Percentiles rank a stretch among this genome's conserved stretches.
These are phyloP conservation scores for Thereva nobilitata DNA, from an alignment of 2,888 invertebrate species.

Conservation along the genomic window DNA sequence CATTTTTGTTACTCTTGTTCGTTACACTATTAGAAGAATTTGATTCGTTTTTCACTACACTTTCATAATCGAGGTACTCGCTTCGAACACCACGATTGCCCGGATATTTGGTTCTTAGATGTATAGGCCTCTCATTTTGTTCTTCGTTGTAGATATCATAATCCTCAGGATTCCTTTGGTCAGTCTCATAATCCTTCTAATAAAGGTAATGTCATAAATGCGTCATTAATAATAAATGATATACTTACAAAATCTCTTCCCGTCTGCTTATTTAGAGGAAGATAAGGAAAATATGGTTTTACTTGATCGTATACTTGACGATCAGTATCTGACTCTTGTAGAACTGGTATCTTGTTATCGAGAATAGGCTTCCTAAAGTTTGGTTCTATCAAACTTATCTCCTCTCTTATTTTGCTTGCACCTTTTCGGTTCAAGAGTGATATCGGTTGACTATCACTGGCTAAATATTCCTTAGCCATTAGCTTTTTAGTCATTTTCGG, in stretches of 20 bases:
- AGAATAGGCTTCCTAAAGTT: slow-evolving; percentile 11
- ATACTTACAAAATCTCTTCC: slow-evolving; percentile 44
- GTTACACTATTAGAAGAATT: not conserved
- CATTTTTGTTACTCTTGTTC: slow-evolving; percentile 37
- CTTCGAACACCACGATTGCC: slow-evolving; percentile 56
- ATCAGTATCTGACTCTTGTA: slow-evolving; percentile 19
- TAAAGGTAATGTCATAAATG: slow-evolving; percentile 1
- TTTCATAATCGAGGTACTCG: slow-evolving; percentile 38
- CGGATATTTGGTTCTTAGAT: slow-evolving; percentile 54
- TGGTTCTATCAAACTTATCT: too few species aligned
- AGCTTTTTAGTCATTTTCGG: slow-evolving; percentile 57
- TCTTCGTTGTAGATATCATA: slow-evolving; percentile 54
- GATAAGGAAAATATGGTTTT: slow-evolving; percentile 37
- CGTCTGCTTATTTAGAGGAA: slow-evolving; percentile 40
- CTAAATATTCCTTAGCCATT: slow-evolving; percentile 37
- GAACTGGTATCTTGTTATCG: slow-evolving; percentile 20
- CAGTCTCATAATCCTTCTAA: slow-evolving; percentile 50
- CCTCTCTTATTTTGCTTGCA: too few species aligned
- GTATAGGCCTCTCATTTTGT: slow-evolving; percentile 52
- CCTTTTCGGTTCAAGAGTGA: not conserved
- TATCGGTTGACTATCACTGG: slow-evolving; percentile 14
- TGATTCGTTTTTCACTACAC: not conserved
- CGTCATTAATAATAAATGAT: not conserved
- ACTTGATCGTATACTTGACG: slow-evolving; percentile 9
- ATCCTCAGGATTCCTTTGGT: slow-evolving; percentile 49